phyloP scores from a whole-genome alignment of 2,797 vertebrate genomes.

The Lithobates pipiens region DNA sequence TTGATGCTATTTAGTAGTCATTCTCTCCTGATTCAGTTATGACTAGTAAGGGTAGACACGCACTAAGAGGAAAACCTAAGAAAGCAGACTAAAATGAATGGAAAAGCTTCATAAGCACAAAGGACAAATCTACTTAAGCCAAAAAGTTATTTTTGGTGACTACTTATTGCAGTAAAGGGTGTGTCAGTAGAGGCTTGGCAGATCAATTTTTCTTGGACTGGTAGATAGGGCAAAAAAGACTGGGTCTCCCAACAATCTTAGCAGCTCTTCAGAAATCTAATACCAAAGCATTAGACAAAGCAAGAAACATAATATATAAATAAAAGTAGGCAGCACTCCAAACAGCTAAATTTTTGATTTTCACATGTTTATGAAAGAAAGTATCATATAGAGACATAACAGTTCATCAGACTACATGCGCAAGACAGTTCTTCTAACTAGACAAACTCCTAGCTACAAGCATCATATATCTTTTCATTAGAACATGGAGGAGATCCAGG shows the following conservation, averaged over 20 bases:
- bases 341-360: no score
- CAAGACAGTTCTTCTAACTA: no score
- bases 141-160: slow-evolving; percentile 27
- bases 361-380: no score
- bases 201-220: background rate
- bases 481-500: no score
- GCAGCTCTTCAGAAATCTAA: background rate
- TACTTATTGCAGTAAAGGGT: slow-evolving; percentile 16
- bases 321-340: no score
- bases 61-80: background rate
- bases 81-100: background rate
- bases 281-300: background rate
- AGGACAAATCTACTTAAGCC: background rate
- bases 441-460: no score
- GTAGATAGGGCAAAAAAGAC: background rate
- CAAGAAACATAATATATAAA: no score
- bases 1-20: slow-evolving; percentile 20
- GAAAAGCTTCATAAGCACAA: slow-evolving; percentile 2
- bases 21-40: background rate
- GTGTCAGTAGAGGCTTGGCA: slow-evolving; percentile 37
- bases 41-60: background rate
- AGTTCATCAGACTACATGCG: no score
- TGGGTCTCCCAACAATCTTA: background rate
- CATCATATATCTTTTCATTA: no score
- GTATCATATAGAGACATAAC: no score